These are phyloP conservation scores for Drosophila albomicans DNA, from an alignment of 1,140 invertebrate species.

Conservation along the genomic window DNA sequence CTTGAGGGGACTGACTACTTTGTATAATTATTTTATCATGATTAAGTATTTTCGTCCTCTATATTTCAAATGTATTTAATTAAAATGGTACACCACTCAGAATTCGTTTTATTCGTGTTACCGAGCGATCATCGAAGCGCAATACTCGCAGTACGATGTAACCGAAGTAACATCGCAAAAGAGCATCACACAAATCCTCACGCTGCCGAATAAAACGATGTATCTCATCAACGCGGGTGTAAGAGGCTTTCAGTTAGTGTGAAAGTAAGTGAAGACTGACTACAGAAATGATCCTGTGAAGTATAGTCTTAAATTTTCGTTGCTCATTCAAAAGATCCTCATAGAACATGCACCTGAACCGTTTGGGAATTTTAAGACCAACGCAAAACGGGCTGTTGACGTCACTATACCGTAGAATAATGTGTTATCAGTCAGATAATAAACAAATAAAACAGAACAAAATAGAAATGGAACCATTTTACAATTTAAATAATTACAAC, in stretches of 20 bases:
- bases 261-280: slow-evolving; percentile 1
- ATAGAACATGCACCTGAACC: background rate
- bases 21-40: no score
- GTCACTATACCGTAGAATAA: no score
- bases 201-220: background rate
- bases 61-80: background rate
- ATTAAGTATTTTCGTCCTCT: no score
- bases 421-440: no score
- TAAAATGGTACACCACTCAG: background rate
- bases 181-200: background rate
- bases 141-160: background rate
- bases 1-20: no score
- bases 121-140: background rate
- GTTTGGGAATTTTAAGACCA: background rate
- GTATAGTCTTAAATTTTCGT: background rate
- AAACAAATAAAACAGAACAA: no score
- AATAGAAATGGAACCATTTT: no score
- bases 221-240: background rate
- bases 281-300: slow-evolving; percentile 1
- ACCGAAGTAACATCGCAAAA: background rate
- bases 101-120: slow-evolving; percentile 1
- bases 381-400: background rate
- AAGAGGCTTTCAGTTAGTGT: background rate
- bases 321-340: background rate
- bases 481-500: no score